A percentile compares a stretch with the other conserved stretches of the same genome.
Conservation (phyloP, 2,797 vertebrate genomes). For the Pelodytes ibericus region DNA sequence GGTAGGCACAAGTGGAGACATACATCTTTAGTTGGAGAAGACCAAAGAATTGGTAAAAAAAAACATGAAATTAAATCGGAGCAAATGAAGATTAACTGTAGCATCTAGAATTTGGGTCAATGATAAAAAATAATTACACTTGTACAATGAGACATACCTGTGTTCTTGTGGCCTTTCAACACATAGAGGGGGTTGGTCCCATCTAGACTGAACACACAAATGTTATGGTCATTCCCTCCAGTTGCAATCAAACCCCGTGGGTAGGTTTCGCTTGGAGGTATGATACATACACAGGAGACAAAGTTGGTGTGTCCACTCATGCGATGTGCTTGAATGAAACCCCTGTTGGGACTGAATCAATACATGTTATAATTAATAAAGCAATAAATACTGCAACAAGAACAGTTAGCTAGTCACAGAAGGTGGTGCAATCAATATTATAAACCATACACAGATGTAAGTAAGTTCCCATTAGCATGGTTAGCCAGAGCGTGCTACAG, state of each 20-base stretch:
- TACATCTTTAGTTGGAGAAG: too few species aligned
- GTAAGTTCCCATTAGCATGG: too few species aligned
- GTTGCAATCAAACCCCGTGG: constrained; percentile 92
- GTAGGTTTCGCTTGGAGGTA: constrained; percentile 88
- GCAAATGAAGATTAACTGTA: too few species aligned
- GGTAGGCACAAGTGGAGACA: too few species aligned
- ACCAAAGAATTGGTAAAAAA: too few species aligned
- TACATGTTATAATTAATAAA: neutral
- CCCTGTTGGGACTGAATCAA: constrained; percentile 78
- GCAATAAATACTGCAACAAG: neutral
- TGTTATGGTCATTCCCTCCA: constrained; percentile 93
- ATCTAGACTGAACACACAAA: constrained; percentile 92
- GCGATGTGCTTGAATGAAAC: constrained; percentile 90
- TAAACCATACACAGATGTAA: too few species aligned
- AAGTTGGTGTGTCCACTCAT: constrained; percentile 95
- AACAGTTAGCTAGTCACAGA: neutral
- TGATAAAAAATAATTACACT: too few species aligned
- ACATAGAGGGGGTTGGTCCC: constrained; percentile 82
- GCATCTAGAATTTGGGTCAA: too few species aligned
- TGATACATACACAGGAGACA: constrained; percentile 93
- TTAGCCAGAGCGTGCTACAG: too few species aligned
- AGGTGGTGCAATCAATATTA: too few species aligned
- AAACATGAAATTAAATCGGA: too few species aligned
- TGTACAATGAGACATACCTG: constrained; percentile 74
- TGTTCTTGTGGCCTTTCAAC: constrained; percentile 92